phyloP scores from a whole-genome alignment of 2,113 vertebrate species.

The Otocyon megalotis region DNA sequence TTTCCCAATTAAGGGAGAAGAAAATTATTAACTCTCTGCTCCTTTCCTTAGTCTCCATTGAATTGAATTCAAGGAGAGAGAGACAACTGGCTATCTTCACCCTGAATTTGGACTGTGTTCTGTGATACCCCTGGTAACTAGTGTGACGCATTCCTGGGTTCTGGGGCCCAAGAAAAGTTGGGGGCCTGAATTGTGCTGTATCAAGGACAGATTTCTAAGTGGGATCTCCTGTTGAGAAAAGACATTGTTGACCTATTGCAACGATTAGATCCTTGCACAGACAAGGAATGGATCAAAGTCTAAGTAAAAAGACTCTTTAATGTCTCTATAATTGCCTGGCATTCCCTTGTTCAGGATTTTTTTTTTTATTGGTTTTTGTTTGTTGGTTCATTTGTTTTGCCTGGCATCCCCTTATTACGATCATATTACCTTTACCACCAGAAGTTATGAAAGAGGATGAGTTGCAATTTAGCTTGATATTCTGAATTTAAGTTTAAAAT shows the following conservation, averaged over 20 bases:
- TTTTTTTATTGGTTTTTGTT: not conserved
- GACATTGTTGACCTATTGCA: not conserved
- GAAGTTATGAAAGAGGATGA: not conserved
- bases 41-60: not conserved
- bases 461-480: not conserved
- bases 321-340: not conserved
- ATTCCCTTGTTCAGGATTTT: not conserved
- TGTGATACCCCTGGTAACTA: not conserved
- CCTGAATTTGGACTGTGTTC: not conserved
- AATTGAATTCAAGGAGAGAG: not conserved
- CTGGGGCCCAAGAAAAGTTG: not conserved
- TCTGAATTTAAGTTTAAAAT: slow-evolving; percentile 44
- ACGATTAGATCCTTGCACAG: not conserved
- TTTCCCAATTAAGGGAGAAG: not conserved
- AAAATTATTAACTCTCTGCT: not conserved
- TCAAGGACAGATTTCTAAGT: not conserved
- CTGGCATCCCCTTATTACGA: not conserved
- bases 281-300: not conserved
- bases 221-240: not conserved
- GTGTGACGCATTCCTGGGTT: not conserved
- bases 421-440: not conserved
- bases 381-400: not conserved
- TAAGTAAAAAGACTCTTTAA: not conserved
- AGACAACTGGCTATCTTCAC: not conserved
- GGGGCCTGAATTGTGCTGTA: slow-evolving; percentile 6